A percentile compares a stretch with the other conserved stretches of the same genome.
phyloP scores from a whole-genome alignment of 1,140 invertebrate species.

The Colletes latitarsis region DNA sequence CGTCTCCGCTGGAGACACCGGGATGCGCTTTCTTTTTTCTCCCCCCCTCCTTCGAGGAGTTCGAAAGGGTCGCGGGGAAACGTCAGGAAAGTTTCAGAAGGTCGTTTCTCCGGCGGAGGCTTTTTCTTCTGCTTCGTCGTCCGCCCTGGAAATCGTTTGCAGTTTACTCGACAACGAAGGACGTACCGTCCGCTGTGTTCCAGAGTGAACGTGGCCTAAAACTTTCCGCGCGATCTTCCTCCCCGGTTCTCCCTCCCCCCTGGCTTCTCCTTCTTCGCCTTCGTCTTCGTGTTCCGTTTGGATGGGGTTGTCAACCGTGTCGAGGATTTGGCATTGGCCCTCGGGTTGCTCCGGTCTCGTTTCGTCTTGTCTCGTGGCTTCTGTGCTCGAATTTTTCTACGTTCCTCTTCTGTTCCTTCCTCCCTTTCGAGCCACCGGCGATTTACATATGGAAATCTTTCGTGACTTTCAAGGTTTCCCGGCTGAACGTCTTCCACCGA shows the following conservation, averaged over 20 bases:
- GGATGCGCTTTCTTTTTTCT: neutral
- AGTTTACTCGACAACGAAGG: constrained; percentile 15
- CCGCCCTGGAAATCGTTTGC: neutral
- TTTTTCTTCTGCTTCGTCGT: constrained; percentile 19
- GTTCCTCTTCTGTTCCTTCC: constrained; percentile 3
- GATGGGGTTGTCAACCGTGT: constrained; percentile 70
- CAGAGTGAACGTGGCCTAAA: constrained; percentile 53
- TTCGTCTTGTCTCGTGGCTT: constrained; percentile 24
- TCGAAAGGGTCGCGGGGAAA: constrained; percentile 2
- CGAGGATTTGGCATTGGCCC: constrained; percentile 70
- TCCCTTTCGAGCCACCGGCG: neutral
- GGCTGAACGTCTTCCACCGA: neutral
- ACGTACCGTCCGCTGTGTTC: neutral
- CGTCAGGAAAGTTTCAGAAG: constrained; percentile 37
- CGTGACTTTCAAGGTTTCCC: neutral
- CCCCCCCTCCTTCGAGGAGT: neutral
- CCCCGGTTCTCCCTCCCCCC: constrained; percentile 6
- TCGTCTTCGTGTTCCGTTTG: constrained; percentile 42
- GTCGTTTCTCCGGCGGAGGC: constrained; percentile 28
- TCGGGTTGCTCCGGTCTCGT: constrained; percentile 45
- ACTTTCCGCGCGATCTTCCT: no score
- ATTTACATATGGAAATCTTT: constrained; percentile 14
- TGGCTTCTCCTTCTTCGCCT: neutral
- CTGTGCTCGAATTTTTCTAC: constrained; percentile 36
- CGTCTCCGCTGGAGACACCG: neutral